Conservation (phyloP, 2,113 vertebrate genomes). For the Picathartes gymnocephalus region DNA sequence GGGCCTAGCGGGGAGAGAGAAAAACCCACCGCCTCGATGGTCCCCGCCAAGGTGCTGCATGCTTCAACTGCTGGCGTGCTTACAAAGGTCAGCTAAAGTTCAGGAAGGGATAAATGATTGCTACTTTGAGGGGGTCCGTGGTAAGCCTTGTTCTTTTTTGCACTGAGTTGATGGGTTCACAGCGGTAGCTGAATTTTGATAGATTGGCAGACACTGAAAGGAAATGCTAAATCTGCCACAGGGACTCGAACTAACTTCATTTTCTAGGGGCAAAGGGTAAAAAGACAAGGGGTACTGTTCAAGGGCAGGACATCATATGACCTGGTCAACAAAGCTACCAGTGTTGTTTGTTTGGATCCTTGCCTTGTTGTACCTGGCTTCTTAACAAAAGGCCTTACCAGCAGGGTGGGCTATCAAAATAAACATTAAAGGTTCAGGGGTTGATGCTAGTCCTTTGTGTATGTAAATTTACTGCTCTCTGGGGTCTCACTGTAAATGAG, state of each 20-base stretch:
- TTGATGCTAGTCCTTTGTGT: slow-evolving; percentile 77
- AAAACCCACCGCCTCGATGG: not conserved
- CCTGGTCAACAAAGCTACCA: slow-evolving; percentile 73
- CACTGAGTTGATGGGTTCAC: slow-evolving; percentile 84
- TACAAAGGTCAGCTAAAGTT: slow-evolving; percentile 92
- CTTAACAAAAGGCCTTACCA: slow-evolving; percentile 73
- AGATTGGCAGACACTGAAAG: slow-evolving; percentile 95
- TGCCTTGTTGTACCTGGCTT: slow-evolving; percentile 78
- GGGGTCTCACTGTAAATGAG: slow-evolving; percentile 73
- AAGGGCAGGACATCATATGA: slow-evolving; percentile 67
- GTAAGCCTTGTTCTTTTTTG: slow-evolving; percentile 86
- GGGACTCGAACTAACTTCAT: slow-evolving; percentile 68
- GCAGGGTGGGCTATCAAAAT: slow-evolving; percentile 77
- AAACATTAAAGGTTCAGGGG: slow-evolving; percentile 79
- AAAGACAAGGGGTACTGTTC: slow-evolving; percentile 65
- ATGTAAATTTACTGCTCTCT: slow-evolving; percentile 79
- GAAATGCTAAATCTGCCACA: slow-evolving; percentile 79
- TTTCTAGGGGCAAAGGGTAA: slow-evolving; percentile 67
- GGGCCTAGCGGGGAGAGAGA: not conserved
- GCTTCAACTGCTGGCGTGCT: slow-evolving; percentile 77
- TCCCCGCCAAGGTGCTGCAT: slow-evolving; percentile 66
- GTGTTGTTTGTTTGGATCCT: slow-evolving; percentile 58
- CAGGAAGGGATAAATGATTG: slow-evolving; percentile 90
- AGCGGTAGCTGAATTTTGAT: slow-evolving; percentile 92
- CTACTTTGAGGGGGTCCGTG: slow-evolving; percentile 81